Evolutionary conservation across 37 sponge, comb jelly and placozoan species (phyloP), one percentile per base, ranked within the genome.

Genomic region (Ephydatia muelleri): DNA sequence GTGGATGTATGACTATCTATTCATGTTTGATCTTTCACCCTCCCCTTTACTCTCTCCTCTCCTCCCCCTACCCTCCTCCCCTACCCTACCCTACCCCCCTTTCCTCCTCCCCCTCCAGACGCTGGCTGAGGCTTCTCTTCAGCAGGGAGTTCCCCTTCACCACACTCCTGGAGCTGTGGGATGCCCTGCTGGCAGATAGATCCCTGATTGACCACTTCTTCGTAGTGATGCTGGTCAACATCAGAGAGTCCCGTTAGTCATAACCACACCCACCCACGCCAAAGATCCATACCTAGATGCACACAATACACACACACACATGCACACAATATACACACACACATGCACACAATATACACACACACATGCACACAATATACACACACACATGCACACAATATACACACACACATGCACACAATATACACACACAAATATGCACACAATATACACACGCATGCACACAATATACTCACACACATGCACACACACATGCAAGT

Each of bases 121-220:
- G 16, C 83, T 92, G 95, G 84, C 92, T 84, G 37, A 73, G 84
- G 13, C 93, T 92, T 90, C 65, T 96, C 1, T 76, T 87, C 76
- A 91, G 85, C 76, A 91, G 97, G 80, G 99, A 99, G 81, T 99
- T 99, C 70, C 89, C 92, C 73, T 84, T 99, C 32, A 82, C 88
- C 0, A 88, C 70, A 29, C 75, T 95, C 66, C 96, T 99, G 78
- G 88, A 90, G 80, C 34, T 99, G 32, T 99, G 99, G 99, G 99
- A 99, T 87, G 97, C 94, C 36, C 75, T 99, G 35, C 91, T 99
- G 80, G 97, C 96, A 5, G 94, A 97, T 38, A 91, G 98, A 21
- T 81, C 65, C 49, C 87, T 99, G 27, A 79, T 99, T 8, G 99
- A 99, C 85, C 97, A 97, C 91, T 80, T 97, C 27, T 91, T 85